Base-by-base conservation (phyloP, 2,888 invertebrate species). In the Amitus sp. region DNA sequence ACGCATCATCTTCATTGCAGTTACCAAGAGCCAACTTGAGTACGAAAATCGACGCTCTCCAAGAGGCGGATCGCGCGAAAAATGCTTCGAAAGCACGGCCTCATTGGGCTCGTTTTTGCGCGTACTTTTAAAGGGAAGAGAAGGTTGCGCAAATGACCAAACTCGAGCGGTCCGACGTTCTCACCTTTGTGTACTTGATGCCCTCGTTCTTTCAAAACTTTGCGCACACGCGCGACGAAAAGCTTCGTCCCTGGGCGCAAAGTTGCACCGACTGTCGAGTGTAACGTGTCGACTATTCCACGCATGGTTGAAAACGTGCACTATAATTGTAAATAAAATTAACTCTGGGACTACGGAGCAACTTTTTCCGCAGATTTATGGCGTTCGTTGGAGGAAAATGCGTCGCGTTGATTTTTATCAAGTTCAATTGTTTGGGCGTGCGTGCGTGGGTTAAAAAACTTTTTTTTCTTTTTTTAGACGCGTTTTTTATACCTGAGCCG, bases 181-280 rank as follows among this genome's bases (percentile, higher is more conserved):
- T 5, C 7, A 75, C 69, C 73, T 77, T 72, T 74, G 70, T 78
- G 78, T 69, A 69, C 74, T 70, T 78, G 76, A 79, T 78, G 73
- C 81, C 80, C 79, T 80, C 77, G 81, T 82, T 81, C 81, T 80
- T 82, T 82, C 81, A 82, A 72, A 73, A 71, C 73, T 74, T 72
- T 67, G 70, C 67, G 67, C 62, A 37, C 42, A 60, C 65, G 61
- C 61, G 62, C 56, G 57, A 61, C 64, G n/a, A 62, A 57, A 54
- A 58, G 43, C 47, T 62, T 62, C 62, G 64, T 57, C 54, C 54
- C 50, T 50, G 57, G n/a, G n/a, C 66, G 62, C 61, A 62, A 63
- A 67, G 68, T 67, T 66, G 53, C 64, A 67, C 62, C 64, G 67
- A 64, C 54, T 69, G 68, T 57, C 58, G 61, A 69, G 68, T 67